Evolutionary conservation across 1,140 invertebrate genomes (phyloP).

Genomic region (Drosophila trapezifrons): DNA sequence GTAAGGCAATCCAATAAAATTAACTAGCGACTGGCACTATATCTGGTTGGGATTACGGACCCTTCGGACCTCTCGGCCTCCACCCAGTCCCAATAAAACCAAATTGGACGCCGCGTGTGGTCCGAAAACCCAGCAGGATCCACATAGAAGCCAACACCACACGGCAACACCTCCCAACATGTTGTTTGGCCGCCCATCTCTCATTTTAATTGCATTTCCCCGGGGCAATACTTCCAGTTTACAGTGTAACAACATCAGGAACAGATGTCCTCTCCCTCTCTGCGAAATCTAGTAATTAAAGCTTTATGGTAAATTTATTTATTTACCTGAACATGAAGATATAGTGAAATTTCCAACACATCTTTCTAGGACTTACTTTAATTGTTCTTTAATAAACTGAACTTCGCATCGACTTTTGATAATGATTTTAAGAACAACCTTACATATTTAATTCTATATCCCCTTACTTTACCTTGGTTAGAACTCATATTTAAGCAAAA

Average conservation of each 20-base stretch:
- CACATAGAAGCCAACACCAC: slow-evolving; percentile 22
- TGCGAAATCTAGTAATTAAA: not conserved
- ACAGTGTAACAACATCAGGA: slow-evolving; percentile 5
- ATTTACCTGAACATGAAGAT: not conserved
- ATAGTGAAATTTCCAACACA: not conserved
- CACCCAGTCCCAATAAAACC: slow-evolving; percentile 2
- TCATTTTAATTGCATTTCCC: slow-evolving; percentile 55
- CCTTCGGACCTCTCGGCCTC: not conserved
- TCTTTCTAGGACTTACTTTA: no score
- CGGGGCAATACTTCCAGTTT: slow-evolving; percentile 17
- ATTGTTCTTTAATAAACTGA: not conserved
- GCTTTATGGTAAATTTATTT: not conserved
- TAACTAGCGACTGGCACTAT: slow-evolving; percentile 66
- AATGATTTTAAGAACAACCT: not conserved
- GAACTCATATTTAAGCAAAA: not conserved
- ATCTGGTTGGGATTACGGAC: slow-evolving; percentile 11
- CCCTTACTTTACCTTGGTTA: not conserved
- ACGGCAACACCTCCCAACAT: slow-evolving; percentile 30
- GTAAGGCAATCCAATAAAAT: slow-evolving; percentile 76
- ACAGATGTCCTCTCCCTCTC: not conserved
- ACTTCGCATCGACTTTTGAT: not conserved
- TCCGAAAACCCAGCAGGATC: slow-evolving; percentile 39
- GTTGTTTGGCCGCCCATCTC: slow-evolving; percentile 33
- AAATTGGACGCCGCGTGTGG: slow-evolving; percentile 44
- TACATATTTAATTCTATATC: not conserved